Percentiles rank a stretch among this genome's conserved stretches.
phyloP scores from a whole-genome alignment of 2,797 vertebrate genomes.

The Bovichtus variegatus region DNA sequence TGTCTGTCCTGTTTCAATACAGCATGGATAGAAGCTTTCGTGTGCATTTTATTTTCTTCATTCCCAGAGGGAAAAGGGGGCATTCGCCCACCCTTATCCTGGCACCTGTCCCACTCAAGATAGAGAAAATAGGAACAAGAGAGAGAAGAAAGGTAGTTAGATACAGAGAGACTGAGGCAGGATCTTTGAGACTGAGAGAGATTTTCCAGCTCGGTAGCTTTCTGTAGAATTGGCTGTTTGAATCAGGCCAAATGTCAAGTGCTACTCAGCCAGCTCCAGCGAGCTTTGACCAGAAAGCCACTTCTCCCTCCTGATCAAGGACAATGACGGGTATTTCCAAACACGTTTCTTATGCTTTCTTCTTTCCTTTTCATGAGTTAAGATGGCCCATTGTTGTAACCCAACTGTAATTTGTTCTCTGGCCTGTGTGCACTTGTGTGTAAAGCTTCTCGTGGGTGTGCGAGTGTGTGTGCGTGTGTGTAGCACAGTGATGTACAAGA shows the following conservation, averaged over 20 bases:
- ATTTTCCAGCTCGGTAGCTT: conserved; percentile 79
- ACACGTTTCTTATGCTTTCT: conserved; percentile 66
- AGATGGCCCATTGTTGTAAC: conserved; percentile 77
- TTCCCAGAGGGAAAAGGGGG: conserved; percentile 26
- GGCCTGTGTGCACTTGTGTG: conserved; percentile 79
- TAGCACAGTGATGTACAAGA: conserved; percentile 79
- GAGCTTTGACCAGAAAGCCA: conserved; percentile 76
- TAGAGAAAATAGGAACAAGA: conserved; percentile 53
- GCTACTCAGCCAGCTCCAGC: conserved; percentile 78
- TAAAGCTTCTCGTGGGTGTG: conserved; percentile 76
- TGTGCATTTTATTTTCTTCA: conserved; percentile 59
- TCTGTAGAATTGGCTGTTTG: conserved; percentile 82
- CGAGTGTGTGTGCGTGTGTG: conserved; percentile 58
- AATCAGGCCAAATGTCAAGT: conserved; percentile 87
- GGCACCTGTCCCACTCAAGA: conserved; percentile 58
- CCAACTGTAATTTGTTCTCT: conserved; percentile 81
- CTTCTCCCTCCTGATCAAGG: conserved; percentile 74
- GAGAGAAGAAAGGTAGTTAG: conserved; percentile 56
- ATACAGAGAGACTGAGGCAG: conserved; percentile 48
- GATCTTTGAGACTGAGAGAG: conserved; percentile 63
- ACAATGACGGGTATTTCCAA: conserved; percentile 81
- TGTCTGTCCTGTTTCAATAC: conserved; percentile 69
- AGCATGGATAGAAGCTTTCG: conserved; percentile 65
- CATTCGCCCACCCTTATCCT: conserved; percentile 45
- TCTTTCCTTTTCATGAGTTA: conserved; percentile 60